Evolutionary conservation across 2,113 vertebrate species (phyloP).

Genomic region (Climacteris rufus): DNA sequence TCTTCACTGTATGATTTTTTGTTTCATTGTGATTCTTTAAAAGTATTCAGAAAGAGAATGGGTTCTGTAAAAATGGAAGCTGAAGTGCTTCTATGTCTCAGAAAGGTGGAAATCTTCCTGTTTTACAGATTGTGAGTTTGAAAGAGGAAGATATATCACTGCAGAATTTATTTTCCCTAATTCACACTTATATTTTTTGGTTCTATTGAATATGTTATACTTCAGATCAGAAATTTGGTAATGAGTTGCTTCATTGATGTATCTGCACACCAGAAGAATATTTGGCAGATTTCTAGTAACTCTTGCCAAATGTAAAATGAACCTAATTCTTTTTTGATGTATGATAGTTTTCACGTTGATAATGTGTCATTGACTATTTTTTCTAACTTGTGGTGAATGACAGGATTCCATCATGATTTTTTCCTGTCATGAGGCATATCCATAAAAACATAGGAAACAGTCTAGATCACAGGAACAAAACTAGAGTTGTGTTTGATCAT

Average conservation of each 20-base stretch:
- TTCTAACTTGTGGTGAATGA: not conserved
- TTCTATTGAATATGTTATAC: not conserved
- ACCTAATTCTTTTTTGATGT: not conserved
- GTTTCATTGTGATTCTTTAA: not conserved
- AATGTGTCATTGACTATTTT: not conserved
- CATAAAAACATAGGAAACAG: not conserved
- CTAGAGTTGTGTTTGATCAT: not conserved
- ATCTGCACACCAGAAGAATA: not conserved
- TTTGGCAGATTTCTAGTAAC: not conserved
- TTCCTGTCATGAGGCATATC: not conserved
- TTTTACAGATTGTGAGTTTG: not conserved
- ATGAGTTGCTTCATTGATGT: not conserved
- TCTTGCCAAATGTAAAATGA: not conserved
- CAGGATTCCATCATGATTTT: not conserved
- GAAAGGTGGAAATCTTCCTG: not conserved
- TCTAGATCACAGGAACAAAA: not conserved
- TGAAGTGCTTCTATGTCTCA: not conserved
- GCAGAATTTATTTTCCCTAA: not conserved
- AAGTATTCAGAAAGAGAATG: not conserved
- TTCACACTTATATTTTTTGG: not conserved
- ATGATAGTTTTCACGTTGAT: not conserved
- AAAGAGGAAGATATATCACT: not conserved
- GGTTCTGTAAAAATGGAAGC: not conserved
- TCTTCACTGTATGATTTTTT: not conserved
- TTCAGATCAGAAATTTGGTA: not conserved